Evolutionary conservation across 2,797 vertebrate species (phyloP), one percentile per base, ranked within the genome.

Genomic region (Alcedo atthis): DNA sequence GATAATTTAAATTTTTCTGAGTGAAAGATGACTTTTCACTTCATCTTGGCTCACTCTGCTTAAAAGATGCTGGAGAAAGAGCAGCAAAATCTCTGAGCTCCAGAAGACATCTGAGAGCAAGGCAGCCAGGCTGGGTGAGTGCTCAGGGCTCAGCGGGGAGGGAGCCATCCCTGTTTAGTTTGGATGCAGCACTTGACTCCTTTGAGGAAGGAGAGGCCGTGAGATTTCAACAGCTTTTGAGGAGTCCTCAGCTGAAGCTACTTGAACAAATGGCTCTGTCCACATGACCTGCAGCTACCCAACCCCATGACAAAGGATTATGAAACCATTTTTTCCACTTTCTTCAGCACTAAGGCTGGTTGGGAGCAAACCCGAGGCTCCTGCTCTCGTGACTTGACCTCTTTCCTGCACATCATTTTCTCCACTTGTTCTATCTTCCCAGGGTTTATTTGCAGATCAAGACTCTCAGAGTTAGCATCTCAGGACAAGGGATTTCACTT

Each of bases 201-300:
- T 92, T 62, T 92, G 85, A 95, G 83, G 90, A 93, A 82, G 54
- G 37, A 89, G 77, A 85, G 58, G 63, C 45, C 1, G 6, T 74
- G 94, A 73, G 75, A 93, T 83, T 96, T 90, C 81, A 79, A 43
- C 88, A 93, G 88, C 92, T 94, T 96, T 81, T 93, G 66, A 95
- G 92, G 84, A 94, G 79, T 55, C 75, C 71, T 92, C 75, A 45
- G 53, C n/a, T 83, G 40, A 87, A 75, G 90, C 86, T 82, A 53
- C 92, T 89, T 28, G 83, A 91, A 91, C 73, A 85, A 96, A 89
- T 73, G 76, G 84, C 76, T 91, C 73, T 79, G 75, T 84, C 51
- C 78, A 57, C 83, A 77, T 93, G 93, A 90, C 81, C 81, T 85
- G 81, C 30, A 67, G 79, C 4, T 62, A 18, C 68, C 74, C 87